Evolutionary conservation across 2,888 invertebrate genomes (phyloP), one percentile per base, ranked within the genome.

Genomic region (Gryllus longicercus): DNA sequence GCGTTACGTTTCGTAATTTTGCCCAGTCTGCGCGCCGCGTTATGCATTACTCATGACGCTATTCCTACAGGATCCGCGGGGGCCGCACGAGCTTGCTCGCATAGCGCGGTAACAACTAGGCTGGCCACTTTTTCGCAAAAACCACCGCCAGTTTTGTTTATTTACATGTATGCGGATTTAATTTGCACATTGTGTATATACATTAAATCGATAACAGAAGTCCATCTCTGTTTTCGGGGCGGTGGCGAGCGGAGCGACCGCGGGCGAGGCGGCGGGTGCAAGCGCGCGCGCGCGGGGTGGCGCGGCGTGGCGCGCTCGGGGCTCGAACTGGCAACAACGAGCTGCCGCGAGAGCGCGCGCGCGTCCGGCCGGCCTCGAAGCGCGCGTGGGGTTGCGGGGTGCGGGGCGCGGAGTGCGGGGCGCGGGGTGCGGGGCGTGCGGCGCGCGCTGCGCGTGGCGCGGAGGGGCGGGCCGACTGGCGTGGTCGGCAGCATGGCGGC

Each of bases 1-100:
- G 63, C 63, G 63, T 63, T 63, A 63, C 63, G 63, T 63, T 63
- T 63, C 63, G 63, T 63, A 63, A 63, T 63, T 63, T 63, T 63
- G 18, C 63, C 63, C 63, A 63, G 63, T 16, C 63, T 63, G 25
- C 63, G 63, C 18, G 63, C 63, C 63, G 18, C 63, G 63, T 63
- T 63, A 63, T 63, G 63, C 63, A 63, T 63, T 63, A 63, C 63
- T 63, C 63, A 63, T 63, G 63, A 63, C 63, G 16, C 63, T 63
- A 63, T 63, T 63, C 63, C 63, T 63, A 63, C 18, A 63, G 63
- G 63, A 63, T 63, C 18, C 63, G 63, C 63, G 18, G 63, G 63
- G 63, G 63, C 63, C 63, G 63, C 63, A 25, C 25, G 16, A 63
- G 63, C 63, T 63, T 16, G 63, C 63, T 63, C 63, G 63, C 63